phyloP scores from a whole-genome alignment of 2,888 invertebrate genomes.

The Acanthosepion esculentum region DNA sequence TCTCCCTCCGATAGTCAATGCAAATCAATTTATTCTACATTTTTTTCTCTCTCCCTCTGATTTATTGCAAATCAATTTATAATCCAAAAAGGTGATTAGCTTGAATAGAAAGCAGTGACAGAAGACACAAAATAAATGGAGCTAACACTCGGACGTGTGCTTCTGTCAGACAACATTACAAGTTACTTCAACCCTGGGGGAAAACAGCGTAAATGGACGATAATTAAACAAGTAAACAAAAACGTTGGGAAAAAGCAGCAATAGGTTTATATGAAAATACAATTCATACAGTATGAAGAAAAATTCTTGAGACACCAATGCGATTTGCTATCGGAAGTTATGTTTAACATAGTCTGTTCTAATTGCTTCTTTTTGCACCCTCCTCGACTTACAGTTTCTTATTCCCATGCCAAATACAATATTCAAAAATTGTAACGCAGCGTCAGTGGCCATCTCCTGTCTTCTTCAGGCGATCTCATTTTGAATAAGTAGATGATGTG shows the following conservation, averaged over 20 bases:
- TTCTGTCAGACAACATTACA: not conserved
- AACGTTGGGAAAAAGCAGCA: not conserved
- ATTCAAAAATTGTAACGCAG: too few relatives aligned
- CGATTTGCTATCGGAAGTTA: not conserved
- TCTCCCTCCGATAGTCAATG: not conserved
- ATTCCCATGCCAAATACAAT: too few relatives aligned
- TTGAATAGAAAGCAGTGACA: not conserved
- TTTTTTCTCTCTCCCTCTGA: not conserved
- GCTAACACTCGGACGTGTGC: not conserved
- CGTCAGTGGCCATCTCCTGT: too few relatives aligned
- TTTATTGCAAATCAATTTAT: not conserved
- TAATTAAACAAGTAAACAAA: not conserved
- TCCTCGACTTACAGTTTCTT: too few relatives aligned
- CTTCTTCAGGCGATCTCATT: too few relatives aligned
- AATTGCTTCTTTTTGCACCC: too few relatives aligned
- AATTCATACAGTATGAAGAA: not conserved
- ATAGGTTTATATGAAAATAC: not conserved
- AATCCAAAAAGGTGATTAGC: not conserved
- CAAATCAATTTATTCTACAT: not conserved
- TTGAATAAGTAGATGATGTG: too few relatives aligned
- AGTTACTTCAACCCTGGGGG: not conserved
- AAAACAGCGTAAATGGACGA: not conserved
- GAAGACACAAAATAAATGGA: not conserved
- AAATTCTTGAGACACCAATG: not conserved
- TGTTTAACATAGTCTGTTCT: too few relatives aligned